Base-by-base conservation (phyloP, 2,797 vertebrate species). In the Novumbra hubbsi region DNA sequence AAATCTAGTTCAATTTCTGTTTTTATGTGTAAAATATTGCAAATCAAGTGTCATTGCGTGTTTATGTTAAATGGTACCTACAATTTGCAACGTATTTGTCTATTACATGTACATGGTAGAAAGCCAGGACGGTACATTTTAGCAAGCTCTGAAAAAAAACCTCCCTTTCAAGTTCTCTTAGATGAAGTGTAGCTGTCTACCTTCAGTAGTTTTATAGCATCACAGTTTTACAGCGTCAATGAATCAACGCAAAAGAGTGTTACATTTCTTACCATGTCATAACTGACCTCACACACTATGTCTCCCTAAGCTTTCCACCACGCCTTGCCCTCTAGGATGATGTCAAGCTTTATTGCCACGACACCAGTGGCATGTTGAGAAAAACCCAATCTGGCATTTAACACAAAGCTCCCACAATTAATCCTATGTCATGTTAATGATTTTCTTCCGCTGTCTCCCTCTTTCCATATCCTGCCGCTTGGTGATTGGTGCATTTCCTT, bases 401-500 rank as follows among this genome's bases (percentile, higher is more conserved):
- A 16, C 66, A 24, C 12, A 4, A 38, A 24, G 21, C 38, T 41
- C 19, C 66, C 70, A 57, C 50, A 38, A 57, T 71, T 71, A 52
- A 71, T 71, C 70, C 52, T 60, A 60, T 71, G 70, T 71, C 57
- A 52, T 60, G 24, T 71, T 71, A 71, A 71, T 41, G 52, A 38
- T 16, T 12, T 7, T 68, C 8, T 65, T 4, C 80, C 27, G 77
- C 27, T 65, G n/a, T 41, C 0, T 63, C 57, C 48, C 3, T n/a
- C 12, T 65, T 38, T 64, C 71, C 5, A 21, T 34, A 21, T 6
- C 73, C 66, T 73, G 62, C 72, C 55, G 65, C 50, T 70, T 72
- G 77, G 16, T 68, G 52, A 73, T 75, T 71, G 72, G 76, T 15
- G 38, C 71, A 70, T 71, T 69, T 14, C 48, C 71, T 21, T 45